A percentile compares a stretch with the other conserved stretches of the same genome.
These are phyloP conservation scores for Nycteola revayana DNA, from an alignment of 2,888 invertebrate species.

Conservation along the genomic window DNA sequence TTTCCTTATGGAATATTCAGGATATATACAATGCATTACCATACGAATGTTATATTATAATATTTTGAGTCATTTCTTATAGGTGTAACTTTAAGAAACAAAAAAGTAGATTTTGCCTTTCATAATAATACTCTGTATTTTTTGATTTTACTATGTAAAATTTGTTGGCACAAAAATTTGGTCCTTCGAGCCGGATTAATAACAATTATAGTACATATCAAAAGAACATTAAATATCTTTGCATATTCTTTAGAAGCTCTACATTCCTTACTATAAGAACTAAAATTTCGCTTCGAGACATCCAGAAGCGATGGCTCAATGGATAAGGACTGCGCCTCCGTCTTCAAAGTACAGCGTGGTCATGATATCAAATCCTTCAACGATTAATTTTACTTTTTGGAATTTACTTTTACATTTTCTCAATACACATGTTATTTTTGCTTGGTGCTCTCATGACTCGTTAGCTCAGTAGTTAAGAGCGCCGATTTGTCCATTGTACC, in stretches of 20 bases:
- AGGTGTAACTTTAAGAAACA: too few species aligned
- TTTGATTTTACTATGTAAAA: not conserved
- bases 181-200: not conserved
- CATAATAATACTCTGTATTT: not conserved
- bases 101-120: too few species aligned
- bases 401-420: not conserved
- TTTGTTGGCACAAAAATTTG: too few species aligned
- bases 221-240: not conserved
- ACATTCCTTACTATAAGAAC: not conserved
- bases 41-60: too few species aligned
- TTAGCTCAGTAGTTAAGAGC: conserved; percentile 38
- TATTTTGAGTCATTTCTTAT: too few species aligned
- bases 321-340: too few species aligned
- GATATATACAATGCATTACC: too few species aligned
- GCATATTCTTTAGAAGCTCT: not conserved
- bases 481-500: conserved; percentile 10
- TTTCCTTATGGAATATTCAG: too few species aligned
- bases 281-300: not conserved
- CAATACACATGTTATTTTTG: conserved; percentile 11
- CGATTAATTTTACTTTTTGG: conserved; percentile 6
- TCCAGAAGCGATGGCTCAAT: not conserved
- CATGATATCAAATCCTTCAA: not conserved
- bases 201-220: not conserved
- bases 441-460: conserved; percentile 13
- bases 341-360: too few species aligned